These are phyloP conservation scores for Andrena praecox DNA, from an alignment of 2,888 invertebrate genomes.

Conservation along the genomic window DNA sequence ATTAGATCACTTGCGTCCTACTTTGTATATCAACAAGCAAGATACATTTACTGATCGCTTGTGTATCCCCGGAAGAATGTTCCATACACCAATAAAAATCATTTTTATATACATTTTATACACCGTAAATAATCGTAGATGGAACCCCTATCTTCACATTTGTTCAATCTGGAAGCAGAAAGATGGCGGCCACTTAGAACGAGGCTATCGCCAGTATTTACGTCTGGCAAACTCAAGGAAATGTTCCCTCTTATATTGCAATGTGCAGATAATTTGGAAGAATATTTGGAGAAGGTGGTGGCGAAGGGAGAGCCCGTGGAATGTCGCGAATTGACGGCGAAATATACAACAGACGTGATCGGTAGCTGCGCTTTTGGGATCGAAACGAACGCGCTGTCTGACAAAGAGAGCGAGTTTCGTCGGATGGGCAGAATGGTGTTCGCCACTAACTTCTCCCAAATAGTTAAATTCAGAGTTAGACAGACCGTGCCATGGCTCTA, in stretches of 20 bases:
- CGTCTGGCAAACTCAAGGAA: conserved; percentile 85
- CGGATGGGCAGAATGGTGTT: conserved; percentile 79
- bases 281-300: conserved; percentile 81
- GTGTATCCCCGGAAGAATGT: neutral
- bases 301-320: conserved; percentile 62
- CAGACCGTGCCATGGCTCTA: conserved; percentile 69
- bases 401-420: conserved; percentile 80
- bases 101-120: conserved; percentile 13
- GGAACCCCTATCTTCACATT: conserved; percentile 85
- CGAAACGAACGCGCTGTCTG: conserved; percentile 78
- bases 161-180: conserved; percentile 84
- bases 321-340: conserved; percentile 78
- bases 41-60: neutral
- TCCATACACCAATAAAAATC: conserved; percentile 52
- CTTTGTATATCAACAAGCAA: no score
- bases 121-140: conserved; percentile 15
- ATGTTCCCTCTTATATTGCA: conserved; percentile 85
- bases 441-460: conserved; percentile 33
- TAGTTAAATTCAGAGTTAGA: conserved; percentile 49
- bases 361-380: conserved; percentile 84
- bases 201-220: conserved; percentile 86
- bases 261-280: conserved; percentile 83
- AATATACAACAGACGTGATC: conserved; percentile 84
- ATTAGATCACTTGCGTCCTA: no score
- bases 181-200: conserved; percentile 85